Conservation (phyloP, 2,797 vertebrate genomes). For the Mormyrops boulengeri region DNA sequence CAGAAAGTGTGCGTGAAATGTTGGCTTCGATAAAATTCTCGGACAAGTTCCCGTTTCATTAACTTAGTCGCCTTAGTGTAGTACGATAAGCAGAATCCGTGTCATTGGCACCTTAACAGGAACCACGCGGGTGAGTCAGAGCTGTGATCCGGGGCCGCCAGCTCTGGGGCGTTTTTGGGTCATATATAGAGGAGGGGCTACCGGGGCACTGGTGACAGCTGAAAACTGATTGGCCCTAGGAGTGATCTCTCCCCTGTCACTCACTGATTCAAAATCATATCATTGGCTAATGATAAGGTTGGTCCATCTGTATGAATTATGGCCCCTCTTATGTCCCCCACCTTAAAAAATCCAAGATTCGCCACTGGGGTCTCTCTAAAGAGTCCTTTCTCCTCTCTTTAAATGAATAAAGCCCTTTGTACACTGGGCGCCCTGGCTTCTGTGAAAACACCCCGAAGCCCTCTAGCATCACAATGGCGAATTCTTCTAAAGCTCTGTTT, state of each 20-base stretch:
- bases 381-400: neutral
- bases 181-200: neutral
- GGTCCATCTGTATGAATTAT: neutral
- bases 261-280: neutral
- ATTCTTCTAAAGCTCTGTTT: conserved; percentile 4
- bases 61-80: neutral
- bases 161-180: neutral
- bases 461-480: neutral
- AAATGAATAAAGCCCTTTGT: neutral
- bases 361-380: neutral
- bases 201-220: neutral
- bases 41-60: neutral
- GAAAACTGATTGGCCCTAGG: neutral
- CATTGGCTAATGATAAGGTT: neutral
- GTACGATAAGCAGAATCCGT: neutral
- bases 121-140: neutral
- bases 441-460: neutral
- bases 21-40: neutral
- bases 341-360: neutral
- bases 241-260: neutral
- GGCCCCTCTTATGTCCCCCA: neutral
- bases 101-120: neutral
- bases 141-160: neutral
- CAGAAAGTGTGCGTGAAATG: neutral
- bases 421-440: neutral